Base-by-base conservation (phyloP, 2,113 vertebrate genomes). In the Merops nubicus region DNA sequence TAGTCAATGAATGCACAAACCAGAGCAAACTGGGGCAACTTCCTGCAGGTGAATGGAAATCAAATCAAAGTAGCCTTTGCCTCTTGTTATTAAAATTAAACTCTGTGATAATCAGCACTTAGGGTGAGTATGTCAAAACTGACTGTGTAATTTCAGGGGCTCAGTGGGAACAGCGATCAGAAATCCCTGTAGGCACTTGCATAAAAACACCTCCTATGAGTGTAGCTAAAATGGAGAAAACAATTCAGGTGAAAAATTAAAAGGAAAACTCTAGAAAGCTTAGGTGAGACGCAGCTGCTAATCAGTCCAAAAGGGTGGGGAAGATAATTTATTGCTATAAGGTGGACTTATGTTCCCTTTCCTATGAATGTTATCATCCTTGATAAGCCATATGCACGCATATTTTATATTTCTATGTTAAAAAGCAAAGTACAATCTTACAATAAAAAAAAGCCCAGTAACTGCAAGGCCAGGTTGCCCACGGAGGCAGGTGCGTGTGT, bases 261-360 rank as follows among this genome's bases (percentile, higher is more conserved):
- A 96, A 86, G 84, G 85, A 95, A 95, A 95, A 91, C 78, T 92
- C 84, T 21, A 67, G 89, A 96, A 92, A 83, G 34, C 84, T 84
- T 56, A 65, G 33, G 84, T 88, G 87, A 95, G 82, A 89, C 31
- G 0, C 78, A 86, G 81, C 89, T 69, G 63, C 91, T 94, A 97
- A 96, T 98, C 95, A 33, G 87, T 15, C 80, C 74, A 97, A 95
- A 97, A 98, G 98, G 98, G 98, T 20, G 97, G 98, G 96, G 97
- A 95, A 94, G 89, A 97, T 94, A 97, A 98, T 98, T 98, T 97
- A 97, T 97, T 97, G 97, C 93, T 95, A 97, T 97, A 96, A 97
- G 97, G 97, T 97, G 97, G 96, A 97, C 97, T 97, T 92, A 33
- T 70, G 94, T 97, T 98, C 97, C 97, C 96, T 97, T 97, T 85